Conservation (phyloP, 2,797 vertebrate genomes). For the Molothrus aeneus region DNA sequence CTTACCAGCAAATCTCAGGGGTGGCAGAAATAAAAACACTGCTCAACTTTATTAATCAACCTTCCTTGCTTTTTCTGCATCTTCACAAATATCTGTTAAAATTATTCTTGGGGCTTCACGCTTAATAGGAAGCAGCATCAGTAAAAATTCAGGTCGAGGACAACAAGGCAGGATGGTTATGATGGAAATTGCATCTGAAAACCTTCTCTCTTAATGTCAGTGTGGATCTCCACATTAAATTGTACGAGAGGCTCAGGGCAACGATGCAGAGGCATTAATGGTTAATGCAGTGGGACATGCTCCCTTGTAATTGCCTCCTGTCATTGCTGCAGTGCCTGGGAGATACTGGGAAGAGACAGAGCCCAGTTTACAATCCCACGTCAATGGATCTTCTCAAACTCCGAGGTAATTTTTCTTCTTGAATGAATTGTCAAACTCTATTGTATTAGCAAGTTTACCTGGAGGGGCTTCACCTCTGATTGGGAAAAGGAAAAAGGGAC, state of each 20-base stretch:
- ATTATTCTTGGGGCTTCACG: background rate
- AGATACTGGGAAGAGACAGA: background rate
- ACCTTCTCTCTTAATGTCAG: slow-evolving; percentile 27
- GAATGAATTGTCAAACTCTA: background rate
- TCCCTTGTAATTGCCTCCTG: slow-evolving; percentile 38
- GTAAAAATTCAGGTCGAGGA: slow-evolving; percentile 16
- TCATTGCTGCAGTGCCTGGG: background rate
- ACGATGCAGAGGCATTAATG: background rate
- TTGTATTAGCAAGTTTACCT: background rate
- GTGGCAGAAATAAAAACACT: background rate
- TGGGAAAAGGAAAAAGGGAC: background rate
- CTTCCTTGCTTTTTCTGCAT: background rate
- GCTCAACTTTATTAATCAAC: background rate
- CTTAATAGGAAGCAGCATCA: slow-evolving; percentile 22
- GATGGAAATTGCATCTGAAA: slow-evolving; percentile 61
- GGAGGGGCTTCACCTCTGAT: background rate
- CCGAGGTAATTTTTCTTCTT: background rate
- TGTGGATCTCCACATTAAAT: background rate
- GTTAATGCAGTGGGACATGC: slow-evolving; percentile 9
- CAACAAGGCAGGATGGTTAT: slow-evolving; percentile 4
- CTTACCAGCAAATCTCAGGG: background rate
- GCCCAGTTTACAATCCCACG: background rate
- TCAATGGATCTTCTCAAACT: background rate
- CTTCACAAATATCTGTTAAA: background rate
- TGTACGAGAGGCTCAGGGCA: slow-evolving; percentile 12